These are phyloP conservation scores for Atethmia centrago DNA, from an alignment of 2,888 invertebrate genomes.

Conservation along the genomic window DNA sequence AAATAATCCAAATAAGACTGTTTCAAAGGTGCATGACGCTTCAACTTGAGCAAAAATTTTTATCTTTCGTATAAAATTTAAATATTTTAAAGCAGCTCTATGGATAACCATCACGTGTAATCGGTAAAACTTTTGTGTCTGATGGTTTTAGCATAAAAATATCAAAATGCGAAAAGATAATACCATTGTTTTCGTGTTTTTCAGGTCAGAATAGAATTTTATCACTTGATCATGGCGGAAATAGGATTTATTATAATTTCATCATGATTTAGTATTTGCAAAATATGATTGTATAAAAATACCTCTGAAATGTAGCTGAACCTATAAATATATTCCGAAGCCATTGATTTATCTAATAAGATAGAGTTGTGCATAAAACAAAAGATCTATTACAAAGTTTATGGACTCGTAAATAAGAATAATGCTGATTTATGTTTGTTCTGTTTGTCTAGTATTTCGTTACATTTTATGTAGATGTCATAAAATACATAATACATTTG, in stretches of 20 bases:
- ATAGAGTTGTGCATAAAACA: constrained; percentile 42
- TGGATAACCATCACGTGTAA: neutral
- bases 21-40: neutral
- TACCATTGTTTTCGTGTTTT: constrained; percentile 30
- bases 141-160: constrained; percentile 19
- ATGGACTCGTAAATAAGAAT: constrained; percentile 48
- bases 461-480: constrained; percentile 41
- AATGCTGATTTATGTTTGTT: constrained; percentile 40
- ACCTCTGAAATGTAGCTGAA: constrained; percentile 10
- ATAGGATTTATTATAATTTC: constrained; percentile 25
- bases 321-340: constrained; percentile 21
- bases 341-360: constrained; percentile 8
- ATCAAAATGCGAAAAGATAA: constrained; percentile 11
- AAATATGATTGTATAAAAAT: constrained; percentile 18
- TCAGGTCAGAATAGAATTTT: constrained; percentile 31
- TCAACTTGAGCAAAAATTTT: neutral
- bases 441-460: constrained; percentile 45
- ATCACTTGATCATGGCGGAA: constrained; percentile 13
- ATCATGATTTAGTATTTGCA: constrained; percentile 16
- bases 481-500: constrained; percentile 51
- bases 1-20: neutral
- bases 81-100: neutral
- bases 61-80: neutral
- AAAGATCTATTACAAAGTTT: constrained; percentile 42
- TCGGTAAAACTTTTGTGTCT: constrained; percentile 10